Conservation (phyloP, 92 coral and sea anemone genomes). For the Galaxea fascicularis region DNA sequence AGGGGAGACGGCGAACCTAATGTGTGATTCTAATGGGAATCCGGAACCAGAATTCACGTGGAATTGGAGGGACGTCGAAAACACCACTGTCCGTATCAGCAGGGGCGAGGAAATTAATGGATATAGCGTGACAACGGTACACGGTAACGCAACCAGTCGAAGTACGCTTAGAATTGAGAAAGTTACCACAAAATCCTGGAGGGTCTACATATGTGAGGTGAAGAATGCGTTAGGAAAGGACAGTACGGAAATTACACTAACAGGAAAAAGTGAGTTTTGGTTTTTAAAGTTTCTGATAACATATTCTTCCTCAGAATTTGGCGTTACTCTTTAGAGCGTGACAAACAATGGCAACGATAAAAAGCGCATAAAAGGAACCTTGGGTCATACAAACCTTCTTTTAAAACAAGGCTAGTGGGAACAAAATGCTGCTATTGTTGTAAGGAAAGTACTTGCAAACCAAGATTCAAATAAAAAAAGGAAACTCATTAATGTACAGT, state of each 20-base stretch:
- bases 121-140: conserved; percentile 66
- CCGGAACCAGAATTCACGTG: conserved; percentile 84
- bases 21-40: conserved; percentile 81
- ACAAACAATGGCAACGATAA: too few species aligned
- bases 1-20: conserved; percentile 72
- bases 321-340: background rate
- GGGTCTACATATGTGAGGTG: conserved; percentile 66
- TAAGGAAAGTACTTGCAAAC: too few species aligned
- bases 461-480: too few species aligned
- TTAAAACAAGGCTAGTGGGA: too few species aligned
- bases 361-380: too few species aligned
- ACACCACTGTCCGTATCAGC: conserved; percentile 59
- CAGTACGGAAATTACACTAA: conserved; percentile 39
- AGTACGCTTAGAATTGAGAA: conserved; percentile 76
- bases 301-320: background rate
- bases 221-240: conserved; percentile 54
- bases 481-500: too few species aligned
- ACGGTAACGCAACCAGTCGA: conserved; percentile 64
- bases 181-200: conserved; percentile 72
- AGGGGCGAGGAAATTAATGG: conserved; percentile 74
- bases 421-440: too few species aligned
- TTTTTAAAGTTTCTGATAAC: too few species aligned
- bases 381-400: too few species aligned
- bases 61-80: conserved; percentile 70
- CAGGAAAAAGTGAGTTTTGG: conserved; percentile 84